These are phyloP conservation scores for Pentamera pediparva DNA, from an alignment of 53 echinoderm and acorn worm genomes.

Conservation along the genomic window DNA sequence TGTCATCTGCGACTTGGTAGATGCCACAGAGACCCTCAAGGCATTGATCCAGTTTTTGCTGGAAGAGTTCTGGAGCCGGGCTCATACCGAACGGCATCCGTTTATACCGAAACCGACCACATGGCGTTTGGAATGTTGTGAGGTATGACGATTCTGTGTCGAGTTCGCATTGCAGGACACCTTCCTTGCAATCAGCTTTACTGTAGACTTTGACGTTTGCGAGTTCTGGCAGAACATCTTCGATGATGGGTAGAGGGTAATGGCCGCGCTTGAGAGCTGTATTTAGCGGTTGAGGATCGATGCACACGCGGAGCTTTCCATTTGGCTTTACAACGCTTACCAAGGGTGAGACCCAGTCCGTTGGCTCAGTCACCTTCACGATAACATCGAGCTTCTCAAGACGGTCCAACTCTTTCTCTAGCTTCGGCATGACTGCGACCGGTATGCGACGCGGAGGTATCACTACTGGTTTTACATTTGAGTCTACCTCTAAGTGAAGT, in stretches of 20 bases:
- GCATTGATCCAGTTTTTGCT: conserved; percentile 44
- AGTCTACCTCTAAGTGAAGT: neutral
- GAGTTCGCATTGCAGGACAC: conserved; percentile 34
- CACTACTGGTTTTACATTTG: neutral
- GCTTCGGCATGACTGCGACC: neutral
- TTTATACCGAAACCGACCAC: conserved; percentile 46
- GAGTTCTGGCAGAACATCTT: neutral
- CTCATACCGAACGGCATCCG: conserved; percentile 50
- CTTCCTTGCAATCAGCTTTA: conserved; percentile 6
- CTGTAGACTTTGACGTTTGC: neutral
- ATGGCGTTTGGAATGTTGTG: conserved; percentile 55
- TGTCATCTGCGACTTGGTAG: conserved; percentile 47
- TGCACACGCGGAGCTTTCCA: conserved; percentile 10
- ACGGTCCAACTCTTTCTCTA: neutral
- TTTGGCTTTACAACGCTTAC: neutral
- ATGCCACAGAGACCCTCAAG: conserved; percentile 46
- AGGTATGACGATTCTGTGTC: conserved; percentile 33
- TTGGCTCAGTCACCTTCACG: neutral
- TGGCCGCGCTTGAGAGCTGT: neutral
- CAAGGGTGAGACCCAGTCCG: conserved; percentile 4
- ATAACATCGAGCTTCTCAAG: neutral
- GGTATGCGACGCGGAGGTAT: neutral
- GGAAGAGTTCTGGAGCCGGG: conserved; percentile 42
- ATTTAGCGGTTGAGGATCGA: conserved; percentile 17
- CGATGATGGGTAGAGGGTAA: neutral